Evolutionary conservation across 2,888 invertebrate genomes (phyloP), one percentile per base, ranked within the genome.

Genomic region (Cenopis cana): DNA sequence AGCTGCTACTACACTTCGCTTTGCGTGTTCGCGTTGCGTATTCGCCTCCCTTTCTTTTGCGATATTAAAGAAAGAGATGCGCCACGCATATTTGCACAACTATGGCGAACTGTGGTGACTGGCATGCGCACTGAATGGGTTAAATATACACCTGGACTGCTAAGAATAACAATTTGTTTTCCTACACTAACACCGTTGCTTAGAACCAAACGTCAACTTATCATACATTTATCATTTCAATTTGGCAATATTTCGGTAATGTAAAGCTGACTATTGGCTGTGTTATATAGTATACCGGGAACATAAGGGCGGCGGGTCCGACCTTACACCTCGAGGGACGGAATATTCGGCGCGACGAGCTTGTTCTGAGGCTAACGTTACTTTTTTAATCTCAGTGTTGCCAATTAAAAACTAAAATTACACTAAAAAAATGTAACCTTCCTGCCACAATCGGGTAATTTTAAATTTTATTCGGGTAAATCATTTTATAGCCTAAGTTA

Each of bases 221-320:
- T 64, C 64, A 64, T 38, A 59, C 50, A 50, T 59, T 38, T 68
- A 38, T 57, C 50, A 64, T 64, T 64, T 50, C 64, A 64, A 52
- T 38, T 14, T 49, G 50, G 69, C 64, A 62, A 49, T 64, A 60
- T 38, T 36, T 46, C 54, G 57, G 57, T 69, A 33, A 33, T 50
- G 57, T 46, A 60, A 33, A 50, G 50, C 41, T 50, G 69, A 29
- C 38, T 61, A 55, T 69, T 64, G 69, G 69, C 64, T 69, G 69
- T 65, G 69, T 69, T 18, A 57, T 59, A 29, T 65, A 69, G 33
- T 65, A 54, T 54, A 36, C 24, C 24, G 69, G 64, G 69, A 65
- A 59, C 69, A 65, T 68, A 54, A 18, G 49, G 60, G 60, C 60
- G 38, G 59, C 59, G 33, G 67, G 60, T 41, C 60, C 60, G 60